Evolutionary conservation across 2,797 vertebrate genomes (phyloP), one percentile per base, ranked within the genome.

Genomic region (Pterois miles): DNA sequence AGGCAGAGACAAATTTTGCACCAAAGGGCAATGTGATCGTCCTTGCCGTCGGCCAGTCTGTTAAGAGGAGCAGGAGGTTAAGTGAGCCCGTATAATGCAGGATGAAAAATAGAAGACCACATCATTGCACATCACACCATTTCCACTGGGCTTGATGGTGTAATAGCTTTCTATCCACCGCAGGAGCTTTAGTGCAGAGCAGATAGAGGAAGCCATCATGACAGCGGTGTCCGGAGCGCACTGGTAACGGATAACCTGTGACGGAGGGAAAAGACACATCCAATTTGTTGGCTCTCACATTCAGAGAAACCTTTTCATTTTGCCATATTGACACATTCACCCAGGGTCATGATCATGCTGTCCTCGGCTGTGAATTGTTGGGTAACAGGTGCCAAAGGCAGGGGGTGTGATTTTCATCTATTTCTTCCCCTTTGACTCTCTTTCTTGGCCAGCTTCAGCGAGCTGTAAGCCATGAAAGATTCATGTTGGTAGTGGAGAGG

Each of bases 201-300:
- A 20, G 81, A 87, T 82, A 76, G 87, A 65, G 81, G 81, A 84
- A 84, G 92, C 93, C 90, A 72, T 91, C 90, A 93, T 92, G 93
- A 91, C 91, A 91, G 93, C 92, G 33, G 74, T 86, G 82, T 89
- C 80, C 82, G 81, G 76, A 78, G 76, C 83, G 76, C 87, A 84
- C 81, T 54, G 64, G 81, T 82, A 90, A 85, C 80, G 69, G 87
- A 92, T 93, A 88, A 93, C 91, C 92, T 88, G 83, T 81, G 81
- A 81, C 33, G 23, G 78, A 71, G 71, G 31, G 77, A 83, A 80
- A 86, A 74, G 81, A 70, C 86, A 75, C 73, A 86, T 87, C 71
- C 67, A 83, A 75, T 88, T 91, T 70, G 50, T 76, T 74, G 67
- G 64, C 68, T 74, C 71, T 69, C 75, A 18, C 81, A 82, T 54